Evolutionary conservation across 2,888 invertebrate genomes (phyloP), one percentile per base, ranked within the genome.

Genomic region (Pammene fasciana): DNA sequence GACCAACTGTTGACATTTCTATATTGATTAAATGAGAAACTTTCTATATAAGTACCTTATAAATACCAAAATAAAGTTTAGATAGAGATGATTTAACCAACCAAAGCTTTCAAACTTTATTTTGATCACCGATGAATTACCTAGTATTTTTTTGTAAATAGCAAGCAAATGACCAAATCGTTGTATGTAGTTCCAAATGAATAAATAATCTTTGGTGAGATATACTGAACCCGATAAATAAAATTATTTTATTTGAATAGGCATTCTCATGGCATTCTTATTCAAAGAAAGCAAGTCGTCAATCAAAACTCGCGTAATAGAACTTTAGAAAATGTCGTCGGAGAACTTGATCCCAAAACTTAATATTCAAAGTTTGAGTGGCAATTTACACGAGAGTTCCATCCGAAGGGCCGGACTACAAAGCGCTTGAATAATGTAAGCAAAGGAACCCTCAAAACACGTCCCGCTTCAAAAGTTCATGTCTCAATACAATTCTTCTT

Each of bases 341-440:
- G 71, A 72, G 72, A 80, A 84, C 79, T 79, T 76, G 79, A 80
- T 80, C 81, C 74, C 73, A 73, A 78, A 85, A 82, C 82, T 85
- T 84, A 81, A 83, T 84, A 85, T 85, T 82, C 80, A 82, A 83
- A 83, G 81, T 83, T 81, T 76, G 78, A 86, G 82, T 81, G 80
- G 80, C 83, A 87, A 86, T 84, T 84, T 84, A 82, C 81, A 82
- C 80, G 78, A 79, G 80, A 83, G 80, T 83, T 82, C 79, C 77
- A 79, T 82, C 79, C 77, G 74, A 79, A 80, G 78, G 76, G 79
- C 76, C 77, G 75, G 77, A 80, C 75, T 76, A 79, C 76, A 82
- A 4, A 26, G 81, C 77, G 81, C 78, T 78, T 84, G 81, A 84
- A 85, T 86, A 84, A 84, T 82, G 75, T 81, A 83, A 81, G 79